Evolutionary conservation across 2,113 vertebrate species (phyloP), one percentile per base, ranked within the genome.

Genomic region (Monarcha castaneiventris): DNA sequence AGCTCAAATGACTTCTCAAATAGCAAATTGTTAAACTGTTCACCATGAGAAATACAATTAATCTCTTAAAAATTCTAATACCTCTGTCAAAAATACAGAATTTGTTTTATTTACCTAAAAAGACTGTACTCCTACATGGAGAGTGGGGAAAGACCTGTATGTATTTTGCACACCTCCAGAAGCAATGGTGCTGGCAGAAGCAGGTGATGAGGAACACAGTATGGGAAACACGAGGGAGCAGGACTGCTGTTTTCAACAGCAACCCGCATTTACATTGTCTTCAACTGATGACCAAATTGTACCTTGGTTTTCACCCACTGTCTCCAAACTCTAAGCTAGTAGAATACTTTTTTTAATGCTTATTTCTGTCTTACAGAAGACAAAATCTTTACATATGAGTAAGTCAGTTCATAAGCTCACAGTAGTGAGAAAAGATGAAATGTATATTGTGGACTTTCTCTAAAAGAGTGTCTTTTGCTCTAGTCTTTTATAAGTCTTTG

Each of bases 1-100:
- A 85, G 51, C 4, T 55, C 71, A 78, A 35, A 64, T 69, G 86
- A 95, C 25, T 96, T 88, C 61, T 97, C 74, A 91, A 73, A 88
- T 32, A 71, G 35, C 30, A 79, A 72, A 87, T 5, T 83, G 43
- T 5, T 41, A 30, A 93, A 95, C 71, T 89, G 78, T 82, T 90
- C 86, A 88, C 32, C 22, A 72, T 51, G 66, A 92, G 67, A 85
- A 94, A 95, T 83, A 89, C 80, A 78, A 85, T 18, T 32, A 51
- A 52, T 75, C 90, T 89, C 64, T 88, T 86, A 94, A 55, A 7
- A 84, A 73, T 84, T 91, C 84, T 84, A 91, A 35, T 29, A 71
- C 12, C 59, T 22, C 32, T 7, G 4, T 61, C 71, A 87, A 33
- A 93, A 88, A 79, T 7, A 29, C 27, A 89, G 32, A 46, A 37